Evolutionary conservation across 2,797 vertebrate genomes (phyloP), one percentile per base, ranked within the genome.

Genomic region (Centroberyx gerrardi): DNA sequence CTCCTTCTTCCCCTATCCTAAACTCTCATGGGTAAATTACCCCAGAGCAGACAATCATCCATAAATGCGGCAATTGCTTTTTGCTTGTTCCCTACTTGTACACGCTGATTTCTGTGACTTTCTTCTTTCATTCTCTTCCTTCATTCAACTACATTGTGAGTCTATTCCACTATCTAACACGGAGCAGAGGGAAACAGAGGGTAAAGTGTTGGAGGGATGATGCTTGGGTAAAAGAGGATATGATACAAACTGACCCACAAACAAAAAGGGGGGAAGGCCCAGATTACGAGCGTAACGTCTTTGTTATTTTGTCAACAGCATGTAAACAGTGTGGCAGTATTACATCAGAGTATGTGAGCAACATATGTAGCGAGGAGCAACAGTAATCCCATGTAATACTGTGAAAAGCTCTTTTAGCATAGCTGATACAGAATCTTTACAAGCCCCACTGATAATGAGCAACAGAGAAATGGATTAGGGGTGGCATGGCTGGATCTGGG

Each of bases 391-490:
- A 63, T 83, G 83, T 87, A 93, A 92, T 90, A 76, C 90, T 84
- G 76, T 71, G 78, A 76, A 92, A 92, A 91, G 85, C 83, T 91
- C 84, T 86, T 83, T 83, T 82, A 78, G 78, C 85, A 83, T 82
- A 85, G 80, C 81, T 84, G 87, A 92, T 90, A 87, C 81, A 88
- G 81, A 88, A 92, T 92, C 87, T 92, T 88, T 89, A 92, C 87
- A 84, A 89, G 83, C 84, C 22, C 22, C 87, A 88, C 82, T 86
- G 80, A 84, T 90, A 88, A 92, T 89, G 81, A 92, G 82, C 80
- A 88, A 86, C 82, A 85, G 83, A 92, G 85, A 90, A 83, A 85
- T 89, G 88, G 86, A 92, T 92, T 88, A 89, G 44, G 62, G 70
- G 74, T 82, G 76, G 71, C 48, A 70, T 78, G 77, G 83, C 84